Evolutionary conservation across 2,888 invertebrate genomes (phyloP).

Genomic region (Meiosimyza decipiens): DNA sequence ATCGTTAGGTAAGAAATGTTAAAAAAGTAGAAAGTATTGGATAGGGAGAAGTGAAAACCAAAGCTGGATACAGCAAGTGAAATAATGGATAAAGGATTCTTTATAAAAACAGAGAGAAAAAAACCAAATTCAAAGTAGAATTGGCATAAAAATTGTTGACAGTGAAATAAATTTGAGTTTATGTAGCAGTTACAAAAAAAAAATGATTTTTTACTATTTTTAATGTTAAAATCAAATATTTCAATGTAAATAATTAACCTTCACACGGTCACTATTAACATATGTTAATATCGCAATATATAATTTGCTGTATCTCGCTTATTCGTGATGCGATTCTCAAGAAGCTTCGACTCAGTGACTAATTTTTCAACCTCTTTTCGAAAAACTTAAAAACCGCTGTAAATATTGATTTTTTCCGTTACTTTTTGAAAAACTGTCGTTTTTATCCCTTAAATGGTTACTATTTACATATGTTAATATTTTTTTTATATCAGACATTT

Average conservation of each 20-base stretch:
- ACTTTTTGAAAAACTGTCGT: too few relatives aligned
- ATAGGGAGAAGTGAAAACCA: background rate
- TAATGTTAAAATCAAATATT: background rate
- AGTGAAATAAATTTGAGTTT: slow-evolving; percentile 22
- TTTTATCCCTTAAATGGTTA: too few relatives aligned
- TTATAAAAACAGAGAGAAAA: background rate
- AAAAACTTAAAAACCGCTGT: too few relatives aligned
- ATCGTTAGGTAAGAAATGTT: slow-evolving; percentile 15
- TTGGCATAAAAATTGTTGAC: slow-evolving; percentile 22
- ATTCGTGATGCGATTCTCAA: too few relatives aligned
- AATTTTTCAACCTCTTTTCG: too few relatives aligned
- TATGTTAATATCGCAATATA: too few relatives aligned
- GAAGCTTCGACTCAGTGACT: too few relatives aligned
- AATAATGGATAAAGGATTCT: background rate
- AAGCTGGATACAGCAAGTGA: background rate
- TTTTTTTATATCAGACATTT: too few relatives aligned
- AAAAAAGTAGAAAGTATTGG: background rate
- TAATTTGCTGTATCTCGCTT: too few relatives aligned
- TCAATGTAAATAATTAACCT: background rate
- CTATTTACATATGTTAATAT: too few relatives aligned
- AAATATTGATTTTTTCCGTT: too few relatives aligned
- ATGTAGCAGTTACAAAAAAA: slow-evolving; percentile 5
- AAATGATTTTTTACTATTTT: background rate
- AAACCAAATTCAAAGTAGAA: background rate
- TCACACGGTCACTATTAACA: too few relatives aligned